phyloP scores from a whole-genome alignment of 2,888 invertebrate species.

The Nymphalis urticae region DNA sequence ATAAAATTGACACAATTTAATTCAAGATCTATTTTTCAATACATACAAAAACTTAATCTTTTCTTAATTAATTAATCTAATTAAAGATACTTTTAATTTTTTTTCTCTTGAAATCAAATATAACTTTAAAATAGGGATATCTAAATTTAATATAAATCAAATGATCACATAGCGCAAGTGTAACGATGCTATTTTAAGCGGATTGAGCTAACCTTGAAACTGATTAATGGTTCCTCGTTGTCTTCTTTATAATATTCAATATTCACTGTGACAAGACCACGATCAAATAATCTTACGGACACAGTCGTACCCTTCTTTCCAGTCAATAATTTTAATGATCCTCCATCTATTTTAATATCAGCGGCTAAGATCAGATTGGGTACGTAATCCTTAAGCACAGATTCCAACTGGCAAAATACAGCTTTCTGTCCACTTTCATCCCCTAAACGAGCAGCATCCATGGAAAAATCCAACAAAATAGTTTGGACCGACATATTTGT shows the following conservation, averaged over 20 bases:
- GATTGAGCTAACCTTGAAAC: slow-evolving; percentile 85
- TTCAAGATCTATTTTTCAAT: background rate
- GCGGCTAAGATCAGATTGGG: slow-evolving; percentile 86
- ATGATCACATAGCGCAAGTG: slow-evolving; percentile 15
- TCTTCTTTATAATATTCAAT: slow-evolving; percentile 91
- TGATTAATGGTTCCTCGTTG: slow-evolving; percentile 86
- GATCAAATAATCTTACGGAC: slow-evolving; percentile 86
- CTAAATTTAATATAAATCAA: slow-evolving; percentile 17
- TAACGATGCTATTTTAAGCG: slow-evolving; percentile 38
- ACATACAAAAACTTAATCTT: background rate
- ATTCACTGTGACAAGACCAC: slow-evolving; percentile 90
- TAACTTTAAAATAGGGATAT: slow-evolving; percentile 10
- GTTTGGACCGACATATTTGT: slow-evolving; percentile 88
- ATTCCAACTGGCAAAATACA: slow-evolving; percentile 85
- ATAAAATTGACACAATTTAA: background rate
- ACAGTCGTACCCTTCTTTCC: slow-evolving; percentile 87
- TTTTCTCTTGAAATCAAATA: background rate
- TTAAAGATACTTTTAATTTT: background rate
- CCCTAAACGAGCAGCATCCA: slow-evolving; percentile 85
- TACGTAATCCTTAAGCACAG: slow-evolving; percentile 86
- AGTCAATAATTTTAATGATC: slow-evolving; percentile 85
- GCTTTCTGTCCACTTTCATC: slow-evolving; percentile 85
- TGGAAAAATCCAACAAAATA: slow-evolving; percentile 89
- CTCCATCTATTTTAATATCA: slow-evolving; percentile 85
- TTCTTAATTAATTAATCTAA: background rate